Evolutionary conservation across 1,140 invertebrate genomes (phyloP), one percentile per base, ranked within the genome.

Genomic region (Lasioglossum baleicum): DNA sequence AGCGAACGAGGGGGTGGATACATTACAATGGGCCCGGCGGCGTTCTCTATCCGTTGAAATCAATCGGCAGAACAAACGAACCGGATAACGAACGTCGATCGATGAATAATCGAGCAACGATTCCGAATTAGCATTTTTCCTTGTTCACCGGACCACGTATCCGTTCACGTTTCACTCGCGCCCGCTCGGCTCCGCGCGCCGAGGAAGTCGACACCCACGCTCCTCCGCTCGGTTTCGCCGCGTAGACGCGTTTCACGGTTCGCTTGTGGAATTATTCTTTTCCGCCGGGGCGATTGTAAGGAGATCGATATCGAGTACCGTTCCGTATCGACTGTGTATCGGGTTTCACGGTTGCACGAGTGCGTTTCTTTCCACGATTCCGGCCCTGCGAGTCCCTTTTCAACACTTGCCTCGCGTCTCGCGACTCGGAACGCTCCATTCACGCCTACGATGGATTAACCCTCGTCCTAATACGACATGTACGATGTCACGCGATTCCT

Each of bases 181-280:
- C 68, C 73, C 58, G 61, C 63, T 6, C 51, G 56, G 6, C 5
- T 0, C 20, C 56, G 78, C 72, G 78, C 72, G 61, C 40, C 82
- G 73, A 72, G 76, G 69, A 86, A 86, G 78, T 80, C 56, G n/a
- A 78, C 84, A 81, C 84, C 85, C 70, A 87, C 84, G 84, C 75
- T 42, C 22, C 64, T 40, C 44, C 44, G 44, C 44, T 35, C 66
- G 73, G 80, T 58, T 58, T 80, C 69, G 75, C 75, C 69, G 60
- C 72, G 35, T 64, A 82, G 72, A 76, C 73, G 70, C 65, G 70
- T 80, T 87, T 81, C 81, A 76, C 84, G 77, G 48, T 74, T 56
- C 73, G 81, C 63, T 53, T 67, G 73, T 58, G 80, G 68, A 68
- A 75, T 83, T 70, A 53, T 86, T 83, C 76, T 85, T 80, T 76